Base-by-base conservation (phyloP, 2,888 invertebrate genomes). In the Pediacus dermestoides region DNA sequence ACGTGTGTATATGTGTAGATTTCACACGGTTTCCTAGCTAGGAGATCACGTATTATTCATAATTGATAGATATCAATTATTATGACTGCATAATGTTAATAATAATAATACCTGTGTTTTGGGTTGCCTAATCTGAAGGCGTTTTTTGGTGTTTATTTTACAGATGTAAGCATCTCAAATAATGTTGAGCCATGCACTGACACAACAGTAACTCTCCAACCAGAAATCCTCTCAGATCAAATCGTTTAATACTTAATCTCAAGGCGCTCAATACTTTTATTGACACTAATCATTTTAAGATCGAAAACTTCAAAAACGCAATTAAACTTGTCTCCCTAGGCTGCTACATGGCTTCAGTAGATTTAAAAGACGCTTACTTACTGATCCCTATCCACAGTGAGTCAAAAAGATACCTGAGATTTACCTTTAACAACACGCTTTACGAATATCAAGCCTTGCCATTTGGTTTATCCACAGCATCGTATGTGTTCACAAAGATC, bases 281-380 rank as follows among this genome's bases (percentile, higher is more conserved):
- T 8, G 15, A 22, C 16, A 16, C 36, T 10, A 9, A 13, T 6
- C 43, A 46, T 37, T 46, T 46, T 34, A 43, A 46, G 18, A 16
- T 43, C 11, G 43, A 46, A 33, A 34, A 44, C 12, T 4, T 27
- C n/a, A 34, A 18, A 16, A 38, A 32, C 1, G 44, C 22, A 10
- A 11, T 21, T n/a, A 30, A 22, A n/a, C n/a, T 46, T 11, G 14
- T 43, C 8, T 9, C 16, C 2, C 13, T 4, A 16, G 25, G 32
- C 30, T 37, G 28, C 27, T 46, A 15, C 25, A 41, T 41, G 36
- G 27, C 30, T 8, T 16, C 46, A 14, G 6, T 46, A 10, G 46
- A 46, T 28, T 28, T 43, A 21, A 37, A 40, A 34, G 43, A 48
- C 13, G 46, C 48, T 2, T 46, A 46, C 28, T 34, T 39, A 26